A percentile compares a stretch with the other conserved stretches of the same genome.
Evolutionary conservation across 2,113 vertebrate species (phyloP).

Genomic region (Scolopax mira): DNA sequence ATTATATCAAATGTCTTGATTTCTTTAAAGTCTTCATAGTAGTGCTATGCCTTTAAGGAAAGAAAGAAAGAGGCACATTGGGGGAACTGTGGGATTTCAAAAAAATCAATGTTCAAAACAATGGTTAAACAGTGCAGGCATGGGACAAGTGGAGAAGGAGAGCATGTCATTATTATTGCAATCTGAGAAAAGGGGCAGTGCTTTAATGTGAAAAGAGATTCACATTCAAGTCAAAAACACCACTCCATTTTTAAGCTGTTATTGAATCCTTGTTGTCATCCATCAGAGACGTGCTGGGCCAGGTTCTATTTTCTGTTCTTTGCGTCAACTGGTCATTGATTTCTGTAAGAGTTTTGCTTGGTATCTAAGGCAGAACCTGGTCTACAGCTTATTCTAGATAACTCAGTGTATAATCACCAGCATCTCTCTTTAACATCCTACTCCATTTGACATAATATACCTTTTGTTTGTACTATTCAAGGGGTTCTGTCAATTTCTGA

Average conservation of each 20-base stretch:
- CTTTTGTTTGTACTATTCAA: background rate
- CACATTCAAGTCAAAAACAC: background rate
- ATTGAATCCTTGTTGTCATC: background rate
- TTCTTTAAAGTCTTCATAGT: background rate
- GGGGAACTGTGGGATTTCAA: background rate
- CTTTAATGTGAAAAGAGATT: background rate
- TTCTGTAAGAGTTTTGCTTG: background rate
- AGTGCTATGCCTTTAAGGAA: background rate
- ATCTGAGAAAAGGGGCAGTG: background rate
- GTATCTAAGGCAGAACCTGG: background rate
- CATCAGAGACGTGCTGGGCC: background rate
- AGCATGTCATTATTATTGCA: background rate
- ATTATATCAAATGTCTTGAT: background rate
- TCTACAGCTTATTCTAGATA: background rate
- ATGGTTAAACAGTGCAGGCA: background rate
- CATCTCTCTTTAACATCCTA: background rate
- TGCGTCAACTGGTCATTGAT: background rate
- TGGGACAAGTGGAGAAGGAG: background rate
- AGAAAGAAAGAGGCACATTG: background rate
- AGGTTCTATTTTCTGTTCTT: background rate
- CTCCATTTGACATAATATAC: background rate
- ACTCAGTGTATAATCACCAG: background rate
- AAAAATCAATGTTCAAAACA: background rate
- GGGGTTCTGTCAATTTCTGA: background rate
- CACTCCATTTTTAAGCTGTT: background rate